Evolutionary conservation across 1,140 invertebrate species (phyloP), one percentile per base, ranked within the genome.

Genomic region (Homarus americanus): DNA sequence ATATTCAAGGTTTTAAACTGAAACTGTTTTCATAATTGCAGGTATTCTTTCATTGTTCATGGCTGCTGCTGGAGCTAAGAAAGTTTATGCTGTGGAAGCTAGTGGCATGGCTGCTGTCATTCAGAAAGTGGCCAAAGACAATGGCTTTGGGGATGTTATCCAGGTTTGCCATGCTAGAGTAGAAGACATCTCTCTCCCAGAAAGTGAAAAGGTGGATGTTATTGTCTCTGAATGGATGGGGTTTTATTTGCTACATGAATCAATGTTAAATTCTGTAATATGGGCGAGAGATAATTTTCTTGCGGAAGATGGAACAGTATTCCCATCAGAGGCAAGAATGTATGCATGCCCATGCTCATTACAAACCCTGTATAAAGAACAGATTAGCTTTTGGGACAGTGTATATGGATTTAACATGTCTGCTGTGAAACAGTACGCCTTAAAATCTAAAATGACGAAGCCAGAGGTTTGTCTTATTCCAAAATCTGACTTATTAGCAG

Each of bases 171-270:
- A 96, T 91, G 95, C 95, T 12, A 96, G 95, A 94, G 95, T 97
- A 12, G 97, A 97, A 94, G 96, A 97, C 83, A 94, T 97, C 2
- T 92, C 93, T 4, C 93, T 97, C 38, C 96, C 96, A 9, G 84
- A 41, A 82, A 94, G 95, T 72, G 95, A 95, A 20, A 96, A 98
- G 95, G 98, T 99, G 32, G 99, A 99, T 94, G 96, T 99, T 36
- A 99, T 99, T 93, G 97, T 99, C 44, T 99, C 98, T 7, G 99
- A 99, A 95, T 99, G 99, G 99, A 99, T 99, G 99, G 99, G 99
- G 5, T 99, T 99, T 95, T 99, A 99, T 94, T 95, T 99, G 72
- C 95, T 99, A 10, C 99, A 99, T 94, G 99, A 99, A 95, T 98
- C 98, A 34, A 99, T 99, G 99, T 94, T 99, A 49, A 98, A 99